These are phyloP conservation scores for Polyommatus icarus DNA, from an alignment of 2,888 invertebrate genomes.

Conservation along the genomic window DNA sequence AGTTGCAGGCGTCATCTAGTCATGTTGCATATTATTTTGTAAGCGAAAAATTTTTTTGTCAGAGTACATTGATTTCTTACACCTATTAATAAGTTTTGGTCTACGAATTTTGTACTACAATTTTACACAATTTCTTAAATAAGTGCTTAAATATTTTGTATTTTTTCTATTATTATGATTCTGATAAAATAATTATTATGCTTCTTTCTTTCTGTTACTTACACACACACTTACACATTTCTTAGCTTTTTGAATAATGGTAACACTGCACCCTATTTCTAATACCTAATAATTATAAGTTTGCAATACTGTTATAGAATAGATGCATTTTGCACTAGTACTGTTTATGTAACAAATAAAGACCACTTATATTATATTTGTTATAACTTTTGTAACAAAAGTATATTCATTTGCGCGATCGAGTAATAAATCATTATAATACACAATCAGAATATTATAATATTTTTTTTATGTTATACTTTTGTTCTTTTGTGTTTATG, in stretches of 20 bases:
- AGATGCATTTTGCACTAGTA: conserved; percentile 20
- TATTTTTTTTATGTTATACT: background rate
- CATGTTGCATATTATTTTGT: too few relatives aligned
- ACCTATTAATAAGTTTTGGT: too few relatives aligned
- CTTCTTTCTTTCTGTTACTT: background rate
- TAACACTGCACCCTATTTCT: background rate
- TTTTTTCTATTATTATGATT: background rate
- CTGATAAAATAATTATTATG: background rate
- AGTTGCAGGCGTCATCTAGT: too few relatives aligned
- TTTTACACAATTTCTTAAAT: too few relatives aligned
- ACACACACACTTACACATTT: background rate
- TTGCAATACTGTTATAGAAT: conserved; percentile 1
- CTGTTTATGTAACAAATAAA: conserved; percentile 28
- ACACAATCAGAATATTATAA: too few relatives aligned
- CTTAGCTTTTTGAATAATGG: background rate
- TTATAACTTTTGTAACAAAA: background rate
- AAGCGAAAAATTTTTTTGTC: too few relatives aligned
- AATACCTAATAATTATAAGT: background rate
- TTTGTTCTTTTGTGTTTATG: background rate
- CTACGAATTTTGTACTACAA: too few relatives aligned
- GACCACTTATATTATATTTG: conserved; percentile 8
- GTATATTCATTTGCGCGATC: conserved; percentile 36
- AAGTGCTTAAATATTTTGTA: too few relatives aligned
- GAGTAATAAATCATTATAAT: conserved; percentile 34
- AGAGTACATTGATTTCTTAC: too few relatives aligned